A percentile compares a stretch with the other conserved stretches of the same genome.
Evolutionary conservation across 2,888 invertebrate species (phyloP).

Genomic region (Chrysolina haemoptera): DNA sequence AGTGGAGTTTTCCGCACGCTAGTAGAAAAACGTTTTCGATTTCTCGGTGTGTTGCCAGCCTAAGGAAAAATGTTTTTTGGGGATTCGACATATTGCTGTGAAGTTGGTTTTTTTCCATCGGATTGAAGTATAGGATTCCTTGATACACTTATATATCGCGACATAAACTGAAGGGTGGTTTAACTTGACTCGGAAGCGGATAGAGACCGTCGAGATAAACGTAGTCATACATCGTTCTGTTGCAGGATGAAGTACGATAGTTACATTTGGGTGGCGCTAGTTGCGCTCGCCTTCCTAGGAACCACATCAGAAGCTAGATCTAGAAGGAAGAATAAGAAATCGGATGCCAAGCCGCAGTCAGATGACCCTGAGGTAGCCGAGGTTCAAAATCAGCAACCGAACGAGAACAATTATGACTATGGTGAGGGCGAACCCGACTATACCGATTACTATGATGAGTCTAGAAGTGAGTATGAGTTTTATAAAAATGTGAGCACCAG

Average conservation of each 20-base stretch:
- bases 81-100: too few species aligned
- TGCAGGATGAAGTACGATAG: conserved; percentile 52
- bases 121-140: too few species aligned
- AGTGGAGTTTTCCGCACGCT: too few species aligned
- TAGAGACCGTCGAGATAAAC: too few species aligned
- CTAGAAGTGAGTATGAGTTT: conserved; percentile 15
- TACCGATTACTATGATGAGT: conserved; percentile 62
- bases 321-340: conserved; percentile 51
- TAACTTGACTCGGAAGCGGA: too few species aligned
- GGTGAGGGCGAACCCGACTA: conserved; percentile 61
- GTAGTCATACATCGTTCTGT: too few species aligned
- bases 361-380: conserved; percentile 44
- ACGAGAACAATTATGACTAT: conserved; percentile 62
- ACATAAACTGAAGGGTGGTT: too few species aligned
- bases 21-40: too few species aligned
- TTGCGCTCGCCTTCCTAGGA: conserved; percentile 55
- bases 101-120: too few species aligned
- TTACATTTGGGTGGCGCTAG: conserved; percentile 54
- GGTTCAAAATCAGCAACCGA: conserved; percentile 63
- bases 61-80: too few species aligned
- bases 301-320: conserved; percentile 59
- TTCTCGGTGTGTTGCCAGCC: too few species aligned
- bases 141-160: too few species aligned
- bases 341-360: conserved; percentile 36
- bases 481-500: background rate